Evolutionary conservation across 2,797 vertebrate species (phyloP).

Genomic region (Sylvia borin): DNA sequence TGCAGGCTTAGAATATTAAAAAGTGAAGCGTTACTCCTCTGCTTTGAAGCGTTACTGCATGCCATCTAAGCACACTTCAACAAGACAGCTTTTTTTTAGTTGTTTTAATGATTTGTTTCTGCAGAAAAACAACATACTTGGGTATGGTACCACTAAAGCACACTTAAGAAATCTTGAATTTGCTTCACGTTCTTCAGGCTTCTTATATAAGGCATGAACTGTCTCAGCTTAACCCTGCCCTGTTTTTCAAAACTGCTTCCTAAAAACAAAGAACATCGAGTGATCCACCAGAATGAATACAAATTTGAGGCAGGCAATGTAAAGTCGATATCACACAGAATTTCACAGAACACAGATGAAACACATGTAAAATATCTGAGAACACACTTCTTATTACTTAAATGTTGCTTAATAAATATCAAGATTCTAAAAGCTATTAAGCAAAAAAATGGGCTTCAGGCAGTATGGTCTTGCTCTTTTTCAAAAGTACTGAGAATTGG

Average conservation of each 20-base stretch:
- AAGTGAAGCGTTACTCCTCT: neutral
- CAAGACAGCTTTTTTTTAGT: neutral
- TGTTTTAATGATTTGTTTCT: constrained; percentile 6
- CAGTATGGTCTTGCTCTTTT: neutral
- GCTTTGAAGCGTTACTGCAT: neutral
- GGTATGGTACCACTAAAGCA: neutral
- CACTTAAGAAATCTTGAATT: neutral
- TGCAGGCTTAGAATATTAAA: neutral
- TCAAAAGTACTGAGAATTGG: neutral
- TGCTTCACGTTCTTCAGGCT: constrained; percentile 31
- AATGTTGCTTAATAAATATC: neutral
- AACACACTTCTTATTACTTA: neutral
- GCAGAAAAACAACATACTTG: constrained; percentile 22
- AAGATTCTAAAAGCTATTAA: neutral
- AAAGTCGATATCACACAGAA: neutral
- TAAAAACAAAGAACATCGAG: constrained; percentile 1
- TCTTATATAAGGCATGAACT: neutral
- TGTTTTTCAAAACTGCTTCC: constrained; percentile 17
- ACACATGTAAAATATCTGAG: neutral
- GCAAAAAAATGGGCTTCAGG: neutral
- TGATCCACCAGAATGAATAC: neutral
- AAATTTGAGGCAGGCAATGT: neutral
- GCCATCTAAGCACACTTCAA: neutral
- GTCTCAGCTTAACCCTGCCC: constrained; percentile 21
- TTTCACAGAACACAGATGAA: neutral